Evolutionary conservation across 2,113 vertebrate species (phyloP).

Genomic region (Myanophis thanlyinensis): DNA sequence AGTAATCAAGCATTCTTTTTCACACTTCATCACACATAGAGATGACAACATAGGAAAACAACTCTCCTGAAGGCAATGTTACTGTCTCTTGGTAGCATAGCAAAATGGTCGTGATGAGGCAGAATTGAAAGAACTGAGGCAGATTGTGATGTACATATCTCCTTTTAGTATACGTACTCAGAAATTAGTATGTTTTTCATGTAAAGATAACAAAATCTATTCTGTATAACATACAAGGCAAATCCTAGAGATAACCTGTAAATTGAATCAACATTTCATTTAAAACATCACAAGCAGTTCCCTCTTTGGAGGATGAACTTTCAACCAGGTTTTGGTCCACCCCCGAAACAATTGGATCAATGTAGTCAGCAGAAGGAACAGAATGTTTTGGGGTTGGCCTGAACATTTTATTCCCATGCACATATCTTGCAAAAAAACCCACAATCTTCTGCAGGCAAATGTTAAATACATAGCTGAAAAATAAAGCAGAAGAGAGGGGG

Average conservation of each 20-base stretch:
- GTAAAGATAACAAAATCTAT: not conserved
- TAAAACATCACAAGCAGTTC: not conserved
- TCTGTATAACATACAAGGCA: not conserved
- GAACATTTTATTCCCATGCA: not conserved
- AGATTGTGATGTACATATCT: not conserved
- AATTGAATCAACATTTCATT: not conserved
- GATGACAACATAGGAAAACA: not conserved
- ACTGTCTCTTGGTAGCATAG: not conserved
- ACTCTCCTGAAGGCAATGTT: not conserved
- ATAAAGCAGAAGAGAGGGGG: not conserved
- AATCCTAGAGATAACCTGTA: not conserved
- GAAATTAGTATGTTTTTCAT: not conserved
- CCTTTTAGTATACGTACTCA: not conserved
- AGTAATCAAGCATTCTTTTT: not conserved
- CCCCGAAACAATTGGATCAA: not conserved
- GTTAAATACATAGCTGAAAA: not conserved
- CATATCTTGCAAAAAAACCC: not conserved
- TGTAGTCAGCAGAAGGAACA: not conserved
- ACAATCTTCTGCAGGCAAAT: not conserved
- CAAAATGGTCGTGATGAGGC: not conserved
- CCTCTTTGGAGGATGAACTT: not conserved
- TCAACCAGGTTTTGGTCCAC: not conserved
- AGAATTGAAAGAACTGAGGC: not conserved
- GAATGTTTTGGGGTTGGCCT: not conserved
- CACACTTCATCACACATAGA: not conserved